Conservation (phyloP, 2,797 vertebrate species). For the Sphaeramia orbicularis region DNA sequence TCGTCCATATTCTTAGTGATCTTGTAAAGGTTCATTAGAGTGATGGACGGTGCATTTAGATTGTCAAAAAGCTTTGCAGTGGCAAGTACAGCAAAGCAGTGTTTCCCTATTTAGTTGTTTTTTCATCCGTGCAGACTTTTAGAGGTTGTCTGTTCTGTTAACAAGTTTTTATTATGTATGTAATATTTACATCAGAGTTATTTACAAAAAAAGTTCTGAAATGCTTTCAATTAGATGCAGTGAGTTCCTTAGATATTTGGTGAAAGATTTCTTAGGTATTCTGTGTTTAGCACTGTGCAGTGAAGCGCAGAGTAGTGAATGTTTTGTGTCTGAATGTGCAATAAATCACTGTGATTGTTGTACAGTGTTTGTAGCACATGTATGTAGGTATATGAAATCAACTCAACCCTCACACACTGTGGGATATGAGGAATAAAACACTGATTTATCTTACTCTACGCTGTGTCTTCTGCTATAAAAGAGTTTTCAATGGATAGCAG, state of each 20-base stretch:
- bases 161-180: neutral
- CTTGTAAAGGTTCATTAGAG: neutral
- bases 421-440: slow-evolving; percentile 76
- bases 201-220: neutral
- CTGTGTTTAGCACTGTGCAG: neutral
- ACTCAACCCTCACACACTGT: slow-evolving; percentile 62
- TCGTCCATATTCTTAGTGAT: neutral
- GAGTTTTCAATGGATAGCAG: slow-evolving; percentile 58
- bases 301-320: slow-evolving; percentile 4
- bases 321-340: slow-evolving; percentile 11
- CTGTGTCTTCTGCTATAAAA: slow-evolving; percentile 56
- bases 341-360: slow-evolving; percentile 30
- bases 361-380: slow-evolving; percentile 20
- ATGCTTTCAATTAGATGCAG: neutral
- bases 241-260: slow-evolving; percentile 2
- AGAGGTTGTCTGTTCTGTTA: no score
- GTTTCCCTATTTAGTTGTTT: no score
- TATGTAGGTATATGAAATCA: slow-evolving; percentile 66
- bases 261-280: neutral
- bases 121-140: no score
- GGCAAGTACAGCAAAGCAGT: no score
- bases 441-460: slow-evolving; percentile 72
- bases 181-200: neutral
- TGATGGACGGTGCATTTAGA: no score
- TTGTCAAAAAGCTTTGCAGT: no score